Evolutionary conservation across 2,888 invertebrate species (phyloP), one percentile per base, ranked within the genome.

Genomic region (Aspidiotus destructor): DNA sequence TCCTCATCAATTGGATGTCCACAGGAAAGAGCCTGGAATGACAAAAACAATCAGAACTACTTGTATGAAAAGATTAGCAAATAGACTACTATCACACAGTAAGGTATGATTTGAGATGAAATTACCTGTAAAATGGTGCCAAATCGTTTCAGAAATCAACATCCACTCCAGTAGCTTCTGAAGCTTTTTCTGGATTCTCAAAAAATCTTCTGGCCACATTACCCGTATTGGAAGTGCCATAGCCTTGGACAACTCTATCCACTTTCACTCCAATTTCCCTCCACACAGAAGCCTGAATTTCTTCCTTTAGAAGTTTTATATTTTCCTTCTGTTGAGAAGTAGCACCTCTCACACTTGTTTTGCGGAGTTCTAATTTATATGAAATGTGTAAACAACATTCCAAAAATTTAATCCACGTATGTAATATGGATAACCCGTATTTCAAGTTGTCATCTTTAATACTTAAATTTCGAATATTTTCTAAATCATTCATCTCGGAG

Each of bases 101-200:
- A 28, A 28, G 28, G 28, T 28, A 28, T 28, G 28, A 28, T 28
- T 28, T 28, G 28, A 28, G 28, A 1, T 28, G 28, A 28, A 28
- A 28, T 28, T 28, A 28, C 70, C 64, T 63, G 16, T 42, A 72
- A 62, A 57, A 73, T 70, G 40, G 57, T 63, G 28, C 58, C 60
- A 62, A 72, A 72, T 48, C 69, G 42, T 15, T 60, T 17, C 8
- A 73, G 71, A 9, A 73, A 10, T 60, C 28, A 58, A 42, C 61
- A 68, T 72, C 67, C 15, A 73, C 70, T 57, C 71, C 68, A 52
- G 70, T 72, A 13, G 72, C 72, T 40, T 70, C 62, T 13, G 71
- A 60, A 42, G 69, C 17, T 62, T 63, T 68, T 57, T 68, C 64
- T 7, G 69, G 68, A 58, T 72, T 62, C 10, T 65, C 40, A 57